These are phyloP conservation scores for Crotalus tigris DNA, from an alignment of 2,113 vertebrate species.

Conservation along the genomic window DNA sequence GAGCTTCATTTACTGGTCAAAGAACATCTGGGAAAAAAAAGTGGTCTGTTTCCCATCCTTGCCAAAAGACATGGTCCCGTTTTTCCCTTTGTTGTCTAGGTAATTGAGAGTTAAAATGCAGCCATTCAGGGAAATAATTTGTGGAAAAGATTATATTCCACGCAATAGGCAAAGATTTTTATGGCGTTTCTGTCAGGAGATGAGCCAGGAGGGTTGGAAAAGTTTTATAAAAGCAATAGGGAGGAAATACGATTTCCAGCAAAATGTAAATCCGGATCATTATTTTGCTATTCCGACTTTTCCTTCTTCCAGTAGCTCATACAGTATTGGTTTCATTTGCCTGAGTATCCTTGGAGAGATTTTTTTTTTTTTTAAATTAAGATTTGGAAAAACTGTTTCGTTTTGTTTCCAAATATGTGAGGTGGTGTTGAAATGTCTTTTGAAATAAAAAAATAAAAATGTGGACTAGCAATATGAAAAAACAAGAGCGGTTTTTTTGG, in stretches of 20 bases:
- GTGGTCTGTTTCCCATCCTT: not conserved
- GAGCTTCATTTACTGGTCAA: not conserved
- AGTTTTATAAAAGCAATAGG: not conserved
- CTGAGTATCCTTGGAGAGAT: conserved; percentile 32
- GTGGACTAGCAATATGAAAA: not conserved
- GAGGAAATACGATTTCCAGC: not conserved
- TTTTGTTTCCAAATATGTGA: conserved; percentile 29
- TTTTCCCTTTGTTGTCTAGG: not conserved
- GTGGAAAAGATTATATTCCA: not conserved
- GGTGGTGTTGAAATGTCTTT: conserved; percentile 33
- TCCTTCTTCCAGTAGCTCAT: not conserved
- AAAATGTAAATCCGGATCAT: not conserved
- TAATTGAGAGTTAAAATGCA: not conserved
- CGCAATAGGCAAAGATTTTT: not conserved
- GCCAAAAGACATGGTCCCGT: not conserved
- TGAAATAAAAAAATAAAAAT: conserved; percentile 41
- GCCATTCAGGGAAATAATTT: not conserved
- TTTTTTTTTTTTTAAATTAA: conserved; percentile 53
- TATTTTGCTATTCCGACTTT: conserved; percentile 32
- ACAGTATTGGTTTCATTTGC: conserved; percentile 20
- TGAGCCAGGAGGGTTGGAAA: conserved; percentile 21
- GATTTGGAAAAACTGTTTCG: conserved; percentile 35
- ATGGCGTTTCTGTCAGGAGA: not conserved
- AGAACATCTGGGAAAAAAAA: not conserved
- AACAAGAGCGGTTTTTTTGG: not conserved